These are phyloP conservation scores for Acipenser ruthenus DNA, from an alignment of 2,797 vertebrate species.

Conservation along the genomic window DNA sequence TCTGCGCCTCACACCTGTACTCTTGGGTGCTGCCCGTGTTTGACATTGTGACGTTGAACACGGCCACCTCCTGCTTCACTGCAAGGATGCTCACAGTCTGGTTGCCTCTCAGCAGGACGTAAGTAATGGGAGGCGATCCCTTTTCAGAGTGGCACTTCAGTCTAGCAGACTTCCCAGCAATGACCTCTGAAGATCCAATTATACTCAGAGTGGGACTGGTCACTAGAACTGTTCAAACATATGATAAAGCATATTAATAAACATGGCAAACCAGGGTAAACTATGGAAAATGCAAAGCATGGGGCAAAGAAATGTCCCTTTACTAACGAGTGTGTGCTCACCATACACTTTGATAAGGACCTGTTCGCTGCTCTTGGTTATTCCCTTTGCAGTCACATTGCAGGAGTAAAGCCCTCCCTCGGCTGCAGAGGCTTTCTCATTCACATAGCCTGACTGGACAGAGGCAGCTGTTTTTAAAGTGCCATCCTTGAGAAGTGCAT, in stretches of 20 bases:
- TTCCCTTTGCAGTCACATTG: slow-evolving; percentile 35
- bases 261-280: too few relatives aligned
- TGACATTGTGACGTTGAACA: slow-evolving; percentile 33
- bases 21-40: slow-evolving; percentile 19
- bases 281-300: too few relatives aligned
- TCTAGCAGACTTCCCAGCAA: slow-evolving; percentile 35
- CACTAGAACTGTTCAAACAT: slow-evolving; percentile 40
- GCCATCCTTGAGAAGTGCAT: slow-evolving; percentile 43
- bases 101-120: slow-evolving; percentile 34
- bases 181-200: slow-evolving; percentile 10
- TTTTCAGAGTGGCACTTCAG: slow-evolving; percentile 41
- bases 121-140: slow-evolving; percentile 55
- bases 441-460: accelerated
- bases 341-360: slow-evolving; percentile 48
- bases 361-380: slow-evolving; percentile 40
- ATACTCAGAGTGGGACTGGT: slow-evolving; percentile 43
- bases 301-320: too few relatives aligned
- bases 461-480: slow-evolving; percentile 5
- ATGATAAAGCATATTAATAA: too few relatives aligned
- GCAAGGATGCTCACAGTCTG: accelerated
- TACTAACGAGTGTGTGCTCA: slow-evolving; percentile 21
- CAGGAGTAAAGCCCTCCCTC: slow-evolving; percentile 38
- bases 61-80: slow-evolving; percentile 20
- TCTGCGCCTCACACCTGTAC: slow-evolving; percentile 47
- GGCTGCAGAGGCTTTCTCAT: slow-evolving; percentile 11